A percentile compares a stretch with the other conserved stretches of the same genome.
These are phyloP conservation scores for Itoplectis maculator DNA, from an alignment of 2,888 invertebrate species.

Conservation along the genomic window DNA sequence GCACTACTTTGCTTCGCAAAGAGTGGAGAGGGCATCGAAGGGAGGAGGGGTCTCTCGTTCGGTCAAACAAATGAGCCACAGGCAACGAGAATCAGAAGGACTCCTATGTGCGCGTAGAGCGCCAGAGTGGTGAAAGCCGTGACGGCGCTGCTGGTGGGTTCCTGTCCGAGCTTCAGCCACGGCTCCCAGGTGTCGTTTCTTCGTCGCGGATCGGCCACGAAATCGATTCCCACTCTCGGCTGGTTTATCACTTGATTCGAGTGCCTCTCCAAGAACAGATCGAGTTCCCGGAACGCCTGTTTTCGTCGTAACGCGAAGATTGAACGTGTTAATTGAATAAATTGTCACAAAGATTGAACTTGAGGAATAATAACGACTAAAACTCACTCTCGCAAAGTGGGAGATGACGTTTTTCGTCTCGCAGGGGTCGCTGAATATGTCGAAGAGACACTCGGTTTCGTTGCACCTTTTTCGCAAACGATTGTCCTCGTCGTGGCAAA, in stretches of 20 bases:
- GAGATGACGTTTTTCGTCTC: slow-evolving; percentile 89
- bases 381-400: slow-evolving; percentile 78
- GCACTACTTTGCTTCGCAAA: slow-evolving; percentile 59
- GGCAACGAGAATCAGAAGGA: slow-evolving; percentile 72
- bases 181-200: slow-evolving; percentile 91
- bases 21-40: too few relatives aligned
- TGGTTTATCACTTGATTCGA: slow-evolving; percentile 75
- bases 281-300: slow-evolving; percentile 74
- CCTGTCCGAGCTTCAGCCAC: slow-evolving; percentile 84
- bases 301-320: slow-evolving; percentile 67
- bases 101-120: slow-evolving; percentile 74
- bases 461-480: slow-evolving; percentile 77
- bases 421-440: slow-evolving; percentile 92
- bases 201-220: slow-evolving; percentile 88
- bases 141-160: slow-evolving; percentile 73
- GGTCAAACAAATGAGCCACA: slow-evolving; percentile 75
- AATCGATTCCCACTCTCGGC: slow-evolving; percentile 75
- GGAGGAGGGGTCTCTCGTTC: slow-evolving; percentile 64
- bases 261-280: slow-evolving; percentile 76
- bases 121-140: slow-evolving; percentile 72
- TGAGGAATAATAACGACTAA: not conserved
- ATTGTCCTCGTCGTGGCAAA: slow-evolving; percentile 70
- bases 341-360: not conserved
- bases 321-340: not conserved
- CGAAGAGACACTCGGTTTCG: slow-evolving; percentile 89